Evolutionary conservation across 2,888 invertebrate species (phyloP).

Genomic region (Phaonia tiefii): DNA sequence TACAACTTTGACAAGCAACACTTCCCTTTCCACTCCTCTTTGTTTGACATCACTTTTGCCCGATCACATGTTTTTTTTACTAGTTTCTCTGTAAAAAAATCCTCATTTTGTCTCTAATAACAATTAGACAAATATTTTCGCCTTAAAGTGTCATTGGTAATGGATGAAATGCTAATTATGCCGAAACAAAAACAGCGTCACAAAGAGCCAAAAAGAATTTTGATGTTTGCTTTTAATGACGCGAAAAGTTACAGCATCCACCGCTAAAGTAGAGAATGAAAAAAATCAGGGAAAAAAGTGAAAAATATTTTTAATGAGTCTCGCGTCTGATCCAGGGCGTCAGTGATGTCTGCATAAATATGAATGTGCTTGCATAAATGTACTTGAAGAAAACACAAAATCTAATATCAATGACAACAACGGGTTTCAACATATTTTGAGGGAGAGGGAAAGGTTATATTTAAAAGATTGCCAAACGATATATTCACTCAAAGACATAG

Average conservation of each 20-base stretch:
- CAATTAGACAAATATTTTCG: neutral
- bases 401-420: neutral
- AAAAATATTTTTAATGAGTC: conserved; percentile 49
- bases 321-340: conserved; percentile 52
- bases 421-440: too few species aligned
- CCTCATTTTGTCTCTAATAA: neutral
- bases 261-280: neutral
- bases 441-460: too few species aligned
- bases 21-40: too few species aligned
- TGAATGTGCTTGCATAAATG: neutral
- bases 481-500: too few species aligned
- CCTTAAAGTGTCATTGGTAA: conserved; percentile 10
- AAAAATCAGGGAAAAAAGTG: conserved; percentile 29
- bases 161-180: conserved; percentile 36
- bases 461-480: too few species aligned
- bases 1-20: too few species aligned
- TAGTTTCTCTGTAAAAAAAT: neutral
- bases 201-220: conserved; percentile 32
- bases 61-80: too few species aligned
- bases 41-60: too few species aligned
- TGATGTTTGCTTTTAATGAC: conserved; percentile 48
- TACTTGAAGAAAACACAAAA: too few species aligned
- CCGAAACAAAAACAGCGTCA: neutral
- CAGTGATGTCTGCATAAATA: conserved; percentile 45
- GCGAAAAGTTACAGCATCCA: conserved; percentile 43